A percentile compares a stretch with the other conserved stretches of the same genome.
These are phyloP conservation scores for Phasia obesa DNA, from an alignment of 2,888 invertebrate species.

Conservation along the genomic window DNA sequence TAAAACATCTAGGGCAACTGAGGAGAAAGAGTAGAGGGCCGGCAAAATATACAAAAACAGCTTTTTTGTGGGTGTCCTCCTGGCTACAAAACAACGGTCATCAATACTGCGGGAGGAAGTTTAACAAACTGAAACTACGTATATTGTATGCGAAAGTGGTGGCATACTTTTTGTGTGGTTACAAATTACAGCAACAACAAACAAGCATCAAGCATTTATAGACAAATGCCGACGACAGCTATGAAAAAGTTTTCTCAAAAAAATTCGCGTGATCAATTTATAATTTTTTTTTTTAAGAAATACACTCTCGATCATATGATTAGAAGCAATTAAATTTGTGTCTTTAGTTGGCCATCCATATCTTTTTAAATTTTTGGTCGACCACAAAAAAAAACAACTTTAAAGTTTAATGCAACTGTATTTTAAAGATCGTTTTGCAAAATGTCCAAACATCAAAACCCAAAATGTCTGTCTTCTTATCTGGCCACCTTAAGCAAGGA, in stretches of 20 bases:
- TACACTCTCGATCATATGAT: neutral
- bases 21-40: neutral
- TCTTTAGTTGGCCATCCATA: neutral
- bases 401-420: no score
- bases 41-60: neutral
- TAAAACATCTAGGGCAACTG: neutral
- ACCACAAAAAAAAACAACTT: no score
- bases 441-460: no score
- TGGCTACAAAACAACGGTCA: neutral
- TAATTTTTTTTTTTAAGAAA: constrained; percentile 47
- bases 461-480: no score
- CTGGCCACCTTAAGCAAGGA: no score
- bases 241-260: constrained; percentile 22
- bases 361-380: neutral
- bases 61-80: constrained; percentile 32
- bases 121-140: constrained; percentile 28
- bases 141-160: constrained; percentile 66
- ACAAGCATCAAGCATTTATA: constrained; percentile 1
- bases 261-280: constrained; percentile 44
- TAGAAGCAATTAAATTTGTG: neutral
- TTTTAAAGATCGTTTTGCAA: no score
- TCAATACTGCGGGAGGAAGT: constrained; percentile 40
- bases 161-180: constrained; percentile 66
- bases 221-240: constrained; percentile 59
- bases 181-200: constrained; percentile 33